Evolutionary conservation across 2,113 vertebrate genomes (phyloP).

Genomic region (Marmota monax): DNA sequence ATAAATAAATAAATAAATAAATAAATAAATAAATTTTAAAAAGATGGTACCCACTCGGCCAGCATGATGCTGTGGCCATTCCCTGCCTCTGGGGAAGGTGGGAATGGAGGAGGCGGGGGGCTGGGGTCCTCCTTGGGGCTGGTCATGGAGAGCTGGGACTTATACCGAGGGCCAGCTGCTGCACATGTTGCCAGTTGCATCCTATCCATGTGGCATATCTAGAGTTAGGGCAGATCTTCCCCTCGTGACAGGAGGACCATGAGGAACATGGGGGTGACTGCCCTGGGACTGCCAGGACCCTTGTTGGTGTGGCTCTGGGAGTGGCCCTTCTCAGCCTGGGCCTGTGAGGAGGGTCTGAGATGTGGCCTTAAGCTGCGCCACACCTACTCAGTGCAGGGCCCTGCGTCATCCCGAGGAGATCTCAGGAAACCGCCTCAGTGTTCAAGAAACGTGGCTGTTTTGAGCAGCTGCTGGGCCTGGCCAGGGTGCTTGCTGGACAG

Average conservation of each 20-base stretch:
- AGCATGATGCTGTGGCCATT: accelerated
- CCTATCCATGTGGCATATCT: too few relatives aligned
- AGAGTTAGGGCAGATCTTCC: not conserved
- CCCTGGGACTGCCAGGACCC: too few relatives aligned
- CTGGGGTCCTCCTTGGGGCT: not conserved
- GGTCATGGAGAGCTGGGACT: not conserved
- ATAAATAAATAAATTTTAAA: too few relatives aligned
- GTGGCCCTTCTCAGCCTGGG: not conserved
- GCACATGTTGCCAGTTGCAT: accelerated
- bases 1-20: too few relatives aligned
- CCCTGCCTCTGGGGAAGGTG: not conserved
- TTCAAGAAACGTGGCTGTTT: too few relatives aligned
- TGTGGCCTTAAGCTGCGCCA: not conserved
- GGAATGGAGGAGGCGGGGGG: too few relatives aligned
- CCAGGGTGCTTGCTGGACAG: too few relatives aligned
- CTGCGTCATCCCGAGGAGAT: not conserved
- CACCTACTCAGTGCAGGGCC: not conserved
- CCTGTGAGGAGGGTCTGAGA: not conserved
- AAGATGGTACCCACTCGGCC: not conserved
- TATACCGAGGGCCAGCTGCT: not conserved
- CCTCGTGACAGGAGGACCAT: not conserved
- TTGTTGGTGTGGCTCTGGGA: not conserved
- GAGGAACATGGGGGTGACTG: not conserved
- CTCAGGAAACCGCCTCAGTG: accelerated
- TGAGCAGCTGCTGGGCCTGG: too few relatives aligned